phyloP scores from a whole-genome alignment of 2,113 vertebrate genomes.

The Porphyrio hochstetteri region DNA sequence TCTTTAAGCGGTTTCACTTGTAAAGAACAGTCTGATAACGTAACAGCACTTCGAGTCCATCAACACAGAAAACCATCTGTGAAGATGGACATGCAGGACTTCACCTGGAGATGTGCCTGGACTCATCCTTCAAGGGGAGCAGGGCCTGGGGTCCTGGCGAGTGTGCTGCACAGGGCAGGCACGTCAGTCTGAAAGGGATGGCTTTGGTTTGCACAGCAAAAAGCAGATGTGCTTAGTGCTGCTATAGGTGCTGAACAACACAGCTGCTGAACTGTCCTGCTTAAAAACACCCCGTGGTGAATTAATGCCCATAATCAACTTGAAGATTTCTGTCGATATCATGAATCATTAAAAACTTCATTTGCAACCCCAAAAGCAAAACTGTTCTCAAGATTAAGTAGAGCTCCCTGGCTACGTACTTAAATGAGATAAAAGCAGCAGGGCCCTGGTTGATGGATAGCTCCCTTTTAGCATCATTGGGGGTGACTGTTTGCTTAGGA shows the following conservation, averaged over 20 bases:
- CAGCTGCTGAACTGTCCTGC: neutral
- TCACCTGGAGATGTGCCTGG: neutral
- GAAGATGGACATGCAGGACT: neutral
- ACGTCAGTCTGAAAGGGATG: accelerated
- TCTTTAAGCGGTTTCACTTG: neutral
- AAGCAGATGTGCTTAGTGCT: neutral
- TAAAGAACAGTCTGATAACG: neutral
- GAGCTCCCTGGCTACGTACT: conserved; percentile 7
- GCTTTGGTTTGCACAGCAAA: neutral
- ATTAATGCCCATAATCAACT: conserved; percentile 15
- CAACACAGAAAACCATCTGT: neutral
- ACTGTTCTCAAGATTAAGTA: conserved; percentile 38
- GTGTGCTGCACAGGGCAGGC: neutral
- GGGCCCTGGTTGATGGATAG: conserved; percentile 23
- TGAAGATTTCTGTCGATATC: neutral
- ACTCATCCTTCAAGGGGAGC: neutral
- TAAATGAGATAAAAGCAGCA: conserved; percentile 47
- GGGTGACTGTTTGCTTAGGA: conserved; percentile 13
- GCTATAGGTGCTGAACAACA: neutral
- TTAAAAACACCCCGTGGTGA: neutral
- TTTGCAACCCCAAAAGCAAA: conserved; percentile 42
- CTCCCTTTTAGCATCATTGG: conserved; percentile 18
- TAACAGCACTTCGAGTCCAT: neutral
- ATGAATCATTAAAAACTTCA: conserved; percentile 47
- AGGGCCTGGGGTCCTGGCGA: neutral